Evolutionary conservation across 2,888 invertebrate species (phyloP).

Genomic region (Rotaria macrura): DNA sequence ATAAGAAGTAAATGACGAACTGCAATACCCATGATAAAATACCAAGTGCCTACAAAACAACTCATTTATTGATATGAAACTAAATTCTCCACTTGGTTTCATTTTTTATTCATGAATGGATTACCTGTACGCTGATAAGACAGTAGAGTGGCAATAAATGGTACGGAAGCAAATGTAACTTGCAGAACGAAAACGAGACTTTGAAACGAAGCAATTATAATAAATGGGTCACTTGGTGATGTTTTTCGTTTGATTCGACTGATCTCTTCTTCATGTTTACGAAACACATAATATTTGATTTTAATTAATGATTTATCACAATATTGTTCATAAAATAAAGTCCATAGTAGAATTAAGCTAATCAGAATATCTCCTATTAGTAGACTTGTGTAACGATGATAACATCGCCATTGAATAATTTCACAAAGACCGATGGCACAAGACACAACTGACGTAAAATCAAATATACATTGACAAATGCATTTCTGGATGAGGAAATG

Average conservation of each 20-base stretch:
- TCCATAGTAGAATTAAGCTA: conserved; percentile 1
- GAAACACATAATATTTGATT: not conserved
- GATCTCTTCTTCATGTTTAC: not conserved
- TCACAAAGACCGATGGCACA: not conserved
- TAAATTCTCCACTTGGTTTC: no score
- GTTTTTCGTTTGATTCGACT: not conserved
- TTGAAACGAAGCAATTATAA: not conserved
- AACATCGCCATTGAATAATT: not conserved
- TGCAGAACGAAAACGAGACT: not conserved
- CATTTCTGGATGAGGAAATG: not conserved
- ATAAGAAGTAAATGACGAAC: conserved; percentile 16
- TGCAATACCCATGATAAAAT: not conserved
- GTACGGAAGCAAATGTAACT: not conserved
- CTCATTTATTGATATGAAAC: no score
- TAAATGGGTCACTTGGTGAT: not conserved
- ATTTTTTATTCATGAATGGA: no score
- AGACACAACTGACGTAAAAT: not conserved
- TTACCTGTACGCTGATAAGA: not conserved
- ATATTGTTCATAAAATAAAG: not conserved
- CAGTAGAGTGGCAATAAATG: not conserved
- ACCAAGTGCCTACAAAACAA: not conserved
- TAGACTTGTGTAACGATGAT: not conserved
- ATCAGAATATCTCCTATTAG: not conserved
- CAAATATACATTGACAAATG: not conserved
- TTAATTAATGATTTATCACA: not conserved